Evolutionary conservation across 2,888 invertebrate genomes (phyloP).

Genomic region (Pseudanteris insignis): DNA sequence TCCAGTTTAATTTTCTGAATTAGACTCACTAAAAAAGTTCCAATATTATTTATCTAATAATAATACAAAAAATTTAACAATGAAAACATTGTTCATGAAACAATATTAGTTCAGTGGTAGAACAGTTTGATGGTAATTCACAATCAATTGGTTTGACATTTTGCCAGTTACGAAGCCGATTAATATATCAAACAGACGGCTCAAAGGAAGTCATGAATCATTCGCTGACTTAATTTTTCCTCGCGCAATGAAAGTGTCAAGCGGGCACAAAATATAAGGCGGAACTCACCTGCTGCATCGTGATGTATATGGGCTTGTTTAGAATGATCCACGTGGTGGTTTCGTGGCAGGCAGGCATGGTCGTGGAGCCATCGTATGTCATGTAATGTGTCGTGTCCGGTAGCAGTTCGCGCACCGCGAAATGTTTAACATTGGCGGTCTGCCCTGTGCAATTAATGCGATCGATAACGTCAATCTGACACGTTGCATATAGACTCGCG

Average conservation of each 20-base stretch:
- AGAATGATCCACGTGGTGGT: conserved; percentile 98
- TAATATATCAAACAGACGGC: background rate
- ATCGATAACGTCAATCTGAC: conserved; percentile 54
- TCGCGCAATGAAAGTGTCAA: conserved; percentile 15
- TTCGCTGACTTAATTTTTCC: conserved; percentile 17
- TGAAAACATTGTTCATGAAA: too few species aligned
- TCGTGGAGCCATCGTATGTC: conserved; percentile 98
- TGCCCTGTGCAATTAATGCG: conserved; percentile 72
- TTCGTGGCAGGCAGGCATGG: conserved; percentile 97
- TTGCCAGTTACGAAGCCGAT: background rate
- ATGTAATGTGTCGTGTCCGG: conserved; percentile 96
- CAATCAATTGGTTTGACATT: too few species aligned
- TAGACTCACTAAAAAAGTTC: too few species aligned
- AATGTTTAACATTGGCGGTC: conserved; percentile 82
- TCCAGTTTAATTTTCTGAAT: too few species aligned
- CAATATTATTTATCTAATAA: too few species aligned
- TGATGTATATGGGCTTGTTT: conserved; percentile 98
- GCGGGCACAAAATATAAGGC: conserved; percentile 32
- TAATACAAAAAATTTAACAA: too few species aligned
- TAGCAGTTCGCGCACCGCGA: conserved; percentile 87
- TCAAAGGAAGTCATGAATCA: background rate
- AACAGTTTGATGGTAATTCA: background rate
- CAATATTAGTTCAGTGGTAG: too few species aligned
- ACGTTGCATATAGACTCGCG: conserved; percentile 36
- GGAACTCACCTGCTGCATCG: conserved; percentile 88